Evolutionary conservation across 2,113 vertebrate species (phyloP).

Genomic region (Rhipidura dahli): DNA sequence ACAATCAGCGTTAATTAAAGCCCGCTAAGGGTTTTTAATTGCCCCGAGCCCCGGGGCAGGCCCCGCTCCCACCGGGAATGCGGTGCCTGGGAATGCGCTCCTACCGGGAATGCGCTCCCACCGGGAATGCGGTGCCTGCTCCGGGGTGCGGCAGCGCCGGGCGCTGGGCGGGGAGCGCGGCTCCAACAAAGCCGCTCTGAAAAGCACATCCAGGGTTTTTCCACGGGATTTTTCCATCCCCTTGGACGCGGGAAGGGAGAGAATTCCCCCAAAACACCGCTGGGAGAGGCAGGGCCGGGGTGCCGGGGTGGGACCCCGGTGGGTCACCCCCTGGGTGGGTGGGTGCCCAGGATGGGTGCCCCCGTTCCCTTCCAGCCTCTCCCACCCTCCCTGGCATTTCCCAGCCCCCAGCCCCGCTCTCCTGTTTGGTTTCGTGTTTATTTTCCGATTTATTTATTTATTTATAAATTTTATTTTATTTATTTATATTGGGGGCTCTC

Average conservation of each 20-base stretch:
- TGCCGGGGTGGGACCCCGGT: rapidly evolving
- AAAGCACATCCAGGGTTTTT: background rate
- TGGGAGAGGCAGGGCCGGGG: background rate
- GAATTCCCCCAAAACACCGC: background rate
- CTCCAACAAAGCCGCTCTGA: background rate
- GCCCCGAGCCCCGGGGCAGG: background rate
- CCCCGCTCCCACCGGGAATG: rapidly evolving
- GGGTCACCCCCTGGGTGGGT: background rate
- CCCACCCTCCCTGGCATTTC: background rate
- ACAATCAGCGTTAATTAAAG: background rate
- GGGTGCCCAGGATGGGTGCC: background rate
- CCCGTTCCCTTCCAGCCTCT: background rate
- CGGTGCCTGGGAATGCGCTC: no score
- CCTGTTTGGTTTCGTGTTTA: rapidly evolving
- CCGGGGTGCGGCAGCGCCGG: background rate
- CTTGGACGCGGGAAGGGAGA: no score
- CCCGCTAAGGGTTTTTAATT: rapidly evolving
- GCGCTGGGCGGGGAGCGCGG: background rate
- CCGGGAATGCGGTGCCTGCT: background rate
- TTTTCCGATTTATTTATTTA: background rate
- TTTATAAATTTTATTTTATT: background rate
- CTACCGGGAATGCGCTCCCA: rapidly evolving
- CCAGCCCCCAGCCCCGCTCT: background rate
- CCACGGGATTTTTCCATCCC: background rate
- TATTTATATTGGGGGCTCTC: background rate